Evolutionary conservation across 2,888 invertebrate genomes (phyloP).

Genomic region (Drosophila histrio): DNA sequence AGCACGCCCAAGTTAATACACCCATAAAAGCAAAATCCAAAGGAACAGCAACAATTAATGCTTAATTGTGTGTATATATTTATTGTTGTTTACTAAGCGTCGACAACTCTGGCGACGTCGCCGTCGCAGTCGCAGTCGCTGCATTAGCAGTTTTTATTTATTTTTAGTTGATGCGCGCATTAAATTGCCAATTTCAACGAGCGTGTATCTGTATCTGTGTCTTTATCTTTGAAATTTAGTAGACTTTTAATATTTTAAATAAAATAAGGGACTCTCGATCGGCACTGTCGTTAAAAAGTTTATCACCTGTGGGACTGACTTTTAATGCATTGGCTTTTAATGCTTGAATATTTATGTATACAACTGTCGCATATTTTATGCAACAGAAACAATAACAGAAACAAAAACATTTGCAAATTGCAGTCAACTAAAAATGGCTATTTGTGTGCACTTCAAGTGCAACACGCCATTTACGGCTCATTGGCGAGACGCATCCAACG

Average conservation of each 20-base stretch:
- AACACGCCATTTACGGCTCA: slow-evolving; percentile 61
- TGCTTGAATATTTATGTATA: slow-evolving; percentile 62
- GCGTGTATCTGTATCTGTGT: slow-evolving; percentile 1
- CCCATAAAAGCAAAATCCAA: slow-evolving; percentile 30
- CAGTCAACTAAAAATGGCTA: slow-evolving; percentile 50
- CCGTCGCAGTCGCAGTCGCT: slow-evolving; percentile 34
- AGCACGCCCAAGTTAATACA: slow-evolving; percentile 32
- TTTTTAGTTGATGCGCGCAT: slow-evolving; percentile 74
- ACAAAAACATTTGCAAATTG: slow-evolving; percentile 16
- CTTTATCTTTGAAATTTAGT: slow-evolving; percentile 4
- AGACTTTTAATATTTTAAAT: slow-evolving; percentile 14
- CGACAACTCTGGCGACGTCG: slow-evolving; percentile 3
- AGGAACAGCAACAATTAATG: slow-evolving; percentile 58
- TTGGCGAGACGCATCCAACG: slow-evolving; percentile 44
- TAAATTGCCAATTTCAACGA: slow-evolving; percentile 36
- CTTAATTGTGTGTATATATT: slow-evolving; percentile 54
- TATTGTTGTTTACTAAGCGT: slow-evolving; percentile 42
- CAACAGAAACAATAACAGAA: slow-evolving; percentile 30
- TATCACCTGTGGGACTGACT: slow-evolving; percentile 51
- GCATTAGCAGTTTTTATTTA: slow-evolving; percentile 62
- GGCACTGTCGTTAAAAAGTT: slow-evolving; percentile 38
- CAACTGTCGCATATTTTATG: slow-evolving; percentile 61
- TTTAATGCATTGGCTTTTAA: slow-evolving; percentile 65
- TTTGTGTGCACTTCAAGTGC: slow-evolving; percentile 70
- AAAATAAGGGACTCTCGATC: slow-evolving; percentile 2